These are phyloP conservation scores for Pavo muticus DNA, from an alignment of 2,113 vertebrate species.

Conservation along the genomic window DNA sequence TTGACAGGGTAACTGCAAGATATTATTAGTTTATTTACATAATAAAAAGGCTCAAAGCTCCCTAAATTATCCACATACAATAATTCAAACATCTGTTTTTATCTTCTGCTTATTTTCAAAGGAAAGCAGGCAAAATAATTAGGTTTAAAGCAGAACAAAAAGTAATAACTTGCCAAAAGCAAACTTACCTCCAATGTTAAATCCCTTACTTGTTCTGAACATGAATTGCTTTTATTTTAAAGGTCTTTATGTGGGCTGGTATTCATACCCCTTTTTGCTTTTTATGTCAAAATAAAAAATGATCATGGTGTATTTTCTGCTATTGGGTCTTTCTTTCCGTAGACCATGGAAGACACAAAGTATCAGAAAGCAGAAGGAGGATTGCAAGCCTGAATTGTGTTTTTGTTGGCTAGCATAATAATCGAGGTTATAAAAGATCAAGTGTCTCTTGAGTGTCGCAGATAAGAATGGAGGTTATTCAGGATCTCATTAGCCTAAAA, in stretches of 20 bases:
- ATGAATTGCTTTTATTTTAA: neutral
- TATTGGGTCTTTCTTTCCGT: neutral
- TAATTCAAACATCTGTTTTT: neutral
- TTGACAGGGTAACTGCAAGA: conserved; percentile 2
- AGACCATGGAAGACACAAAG: neutral
- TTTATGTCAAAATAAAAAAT: neutral
- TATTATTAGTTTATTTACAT: neutral
- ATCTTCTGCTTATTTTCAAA: neutral
- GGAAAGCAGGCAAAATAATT: neutral
- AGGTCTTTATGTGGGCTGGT: neutral
- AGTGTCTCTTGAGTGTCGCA: neutral
- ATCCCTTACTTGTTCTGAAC: neutral
- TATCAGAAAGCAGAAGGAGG: neutral
- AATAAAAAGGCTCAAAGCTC: neutral
- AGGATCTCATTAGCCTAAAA: neutral
- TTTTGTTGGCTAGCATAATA: neutral
- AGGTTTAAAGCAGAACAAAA: neutral
- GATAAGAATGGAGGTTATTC: neutral
- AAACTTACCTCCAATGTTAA: neutral
- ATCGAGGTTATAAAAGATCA: neutral
- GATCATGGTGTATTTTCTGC: neutral
- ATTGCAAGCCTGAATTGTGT: neutral
- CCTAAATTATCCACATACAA: neutral
- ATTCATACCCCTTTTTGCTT: neutral
- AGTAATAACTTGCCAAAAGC: neutral